A percentile compares a stretch with the other conserved stretches of the same genome.
Evolutionary conservation across 2,888 invertebrate genomes (phyloP).

Genomic region (Hyposoter dolosus): DNA sequence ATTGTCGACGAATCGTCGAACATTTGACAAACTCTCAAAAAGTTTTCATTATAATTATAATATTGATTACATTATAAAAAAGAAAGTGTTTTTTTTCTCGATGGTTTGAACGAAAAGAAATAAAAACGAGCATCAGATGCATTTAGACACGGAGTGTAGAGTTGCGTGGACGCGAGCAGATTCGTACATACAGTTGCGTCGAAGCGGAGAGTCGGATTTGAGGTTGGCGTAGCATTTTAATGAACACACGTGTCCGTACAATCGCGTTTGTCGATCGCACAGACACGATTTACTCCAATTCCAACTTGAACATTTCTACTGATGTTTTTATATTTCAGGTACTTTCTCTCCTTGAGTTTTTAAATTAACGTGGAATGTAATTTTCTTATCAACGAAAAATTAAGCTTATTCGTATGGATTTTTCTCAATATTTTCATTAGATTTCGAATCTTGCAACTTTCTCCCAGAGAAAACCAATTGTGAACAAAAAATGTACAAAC

Average conservation of each 20-base stretch:
- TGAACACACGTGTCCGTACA: constrained; percentile 57
- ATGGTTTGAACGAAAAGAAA: neutral
- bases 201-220: constrained; percentile 60
- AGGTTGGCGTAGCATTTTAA: constrained; percentile 67
- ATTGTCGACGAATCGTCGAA: too few species aligned
- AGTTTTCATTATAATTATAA: too few species aligned
- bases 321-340: constrained; percentile 11
- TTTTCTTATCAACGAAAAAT: constrained; percentile 7
- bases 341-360: constrained; percentile 16
- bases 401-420: neutral
- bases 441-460: neutral
- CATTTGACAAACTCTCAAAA: too few species aligned
- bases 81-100: constrained; percentile 15
- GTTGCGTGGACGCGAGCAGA: constrained; percentile 55
- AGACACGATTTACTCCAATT: constrained; percentile 56
- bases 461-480: neutral
- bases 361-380: neutral
- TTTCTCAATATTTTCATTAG: neutral
- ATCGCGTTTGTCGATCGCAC: constrained; percentile 53
- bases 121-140: constrained; percentile 16
- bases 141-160: constrained; percentile 36
- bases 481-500: neutral
- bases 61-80: neutral
- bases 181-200: constrained; percentile 46
- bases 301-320: constrained; percentile 47